A percentile compares a stretch with the other conserved stretches of the same genome.
Evolutionary conservation across 2,888 invertebrate species (phyloP).

Genomic region (Oxyteleia sp.): DNA sequence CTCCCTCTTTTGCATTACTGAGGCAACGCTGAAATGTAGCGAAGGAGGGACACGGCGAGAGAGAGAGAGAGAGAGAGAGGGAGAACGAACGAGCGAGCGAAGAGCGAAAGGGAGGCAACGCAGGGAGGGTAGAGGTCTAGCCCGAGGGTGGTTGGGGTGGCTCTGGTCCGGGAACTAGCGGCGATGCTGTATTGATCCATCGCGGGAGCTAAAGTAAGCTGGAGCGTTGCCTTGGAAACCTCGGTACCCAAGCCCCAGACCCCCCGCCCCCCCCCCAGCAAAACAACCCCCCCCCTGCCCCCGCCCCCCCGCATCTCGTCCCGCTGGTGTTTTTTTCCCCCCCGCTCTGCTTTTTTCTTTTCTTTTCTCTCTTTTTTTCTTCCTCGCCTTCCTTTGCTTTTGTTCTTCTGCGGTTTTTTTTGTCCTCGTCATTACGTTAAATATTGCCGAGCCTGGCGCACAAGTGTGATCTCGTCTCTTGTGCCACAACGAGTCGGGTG

Average conservation of each 20-base stretch:
- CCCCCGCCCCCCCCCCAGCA: conserved; percentile 76
- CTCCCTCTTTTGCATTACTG: conserved; percentile 43
- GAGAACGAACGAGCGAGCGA: conserved; percentile 24
- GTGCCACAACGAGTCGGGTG: no score
- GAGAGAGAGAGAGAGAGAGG: no score
- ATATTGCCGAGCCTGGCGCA: no score
- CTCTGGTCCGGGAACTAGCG: conserved; percentile 86
- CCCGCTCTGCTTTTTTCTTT: no score
- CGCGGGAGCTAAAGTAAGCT: conserved; percentile 86
- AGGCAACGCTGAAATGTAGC: conserved; percentile 31
- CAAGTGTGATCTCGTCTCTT: no score
- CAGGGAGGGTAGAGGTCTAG: conserved; percentile 72
- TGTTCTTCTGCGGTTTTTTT: no score
- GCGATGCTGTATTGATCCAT: conserved; percentile 87
- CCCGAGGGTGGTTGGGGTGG: conserved; percentile 81
- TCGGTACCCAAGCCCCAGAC: conserved; percentile 81
- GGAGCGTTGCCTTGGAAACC: conserved; percentile 86
- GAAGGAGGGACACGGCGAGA: conserved; percentile 30
- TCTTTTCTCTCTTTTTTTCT: no score
- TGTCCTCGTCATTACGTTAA: no score
- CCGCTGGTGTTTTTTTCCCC: no score
- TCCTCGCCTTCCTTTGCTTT: no score
- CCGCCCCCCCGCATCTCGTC: no score
- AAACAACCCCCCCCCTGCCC: conserved; percentile 57
- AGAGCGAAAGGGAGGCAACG: conserved; percentile 36